Evolutionary conservation across 2,888 invertebrate species (phyloP).

Genomic region (Chaetogeoica ovagalla): DNA sequence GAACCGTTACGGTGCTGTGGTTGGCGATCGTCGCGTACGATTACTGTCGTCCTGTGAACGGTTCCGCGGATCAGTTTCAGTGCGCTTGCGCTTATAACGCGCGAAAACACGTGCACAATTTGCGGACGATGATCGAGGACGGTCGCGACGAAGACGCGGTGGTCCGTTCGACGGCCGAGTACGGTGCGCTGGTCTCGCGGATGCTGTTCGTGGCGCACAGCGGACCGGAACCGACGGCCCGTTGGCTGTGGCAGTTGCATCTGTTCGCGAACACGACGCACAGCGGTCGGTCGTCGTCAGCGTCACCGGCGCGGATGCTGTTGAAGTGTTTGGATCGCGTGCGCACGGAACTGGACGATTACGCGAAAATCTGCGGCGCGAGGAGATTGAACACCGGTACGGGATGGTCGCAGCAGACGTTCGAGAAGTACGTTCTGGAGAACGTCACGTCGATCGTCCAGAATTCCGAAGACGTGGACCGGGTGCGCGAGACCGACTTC

Average conservation of each 20-base stretch:
- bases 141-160: neutral
- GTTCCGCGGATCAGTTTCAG: constrained; percentile 38
- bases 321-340: neutral
- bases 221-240: constrained; percentile 20
- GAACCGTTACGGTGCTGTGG: neutral
- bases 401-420: neutral
- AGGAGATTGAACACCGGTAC: neutral
- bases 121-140: neutral
- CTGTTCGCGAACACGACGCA: constrained; percentile 17
- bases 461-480: neutral
- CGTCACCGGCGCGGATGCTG: neutral
- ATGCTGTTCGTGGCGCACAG: constrained; percentile 19
- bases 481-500: neutral
- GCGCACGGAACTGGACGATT: neutral
- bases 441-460: neutral
- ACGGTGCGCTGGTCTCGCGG: constrained; percentile 17
- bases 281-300: too few relatives aligned
- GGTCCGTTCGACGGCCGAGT: neutral
- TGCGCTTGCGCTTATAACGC: constrained; percentile 38
- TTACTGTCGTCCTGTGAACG: neutral
- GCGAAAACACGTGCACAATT: neutral
- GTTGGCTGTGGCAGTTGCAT: constrained; percentile 45
- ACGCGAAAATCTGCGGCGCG: neutral
- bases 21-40: neutral
- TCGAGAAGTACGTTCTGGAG: constrained; percentile 35